Conservation (phyloP, 2,797 vertebrate genomes). For the Dryobates pubescens region DNA sequence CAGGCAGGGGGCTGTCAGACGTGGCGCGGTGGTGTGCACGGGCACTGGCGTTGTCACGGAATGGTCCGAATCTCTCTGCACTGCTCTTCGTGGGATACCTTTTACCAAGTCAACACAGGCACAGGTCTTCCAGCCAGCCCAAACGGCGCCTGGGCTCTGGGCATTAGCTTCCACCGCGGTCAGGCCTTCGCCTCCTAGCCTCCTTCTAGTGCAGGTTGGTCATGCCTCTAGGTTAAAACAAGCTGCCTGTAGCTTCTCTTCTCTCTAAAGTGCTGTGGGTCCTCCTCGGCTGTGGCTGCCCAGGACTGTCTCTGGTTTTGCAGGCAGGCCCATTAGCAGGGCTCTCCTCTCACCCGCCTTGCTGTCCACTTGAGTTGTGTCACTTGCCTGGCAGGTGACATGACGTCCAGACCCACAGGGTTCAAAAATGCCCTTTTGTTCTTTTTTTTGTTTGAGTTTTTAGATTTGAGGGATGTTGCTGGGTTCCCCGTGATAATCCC, state of each 20-base stretch:
- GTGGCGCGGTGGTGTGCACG: not conserved
- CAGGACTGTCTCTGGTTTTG: conserved; percentile 59
- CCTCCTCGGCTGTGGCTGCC: conserved; percentile 34
- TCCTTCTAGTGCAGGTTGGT: conserved; percentile 26
- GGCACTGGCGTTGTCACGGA: not conserved
- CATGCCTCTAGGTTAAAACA: conserved; percentile 15
- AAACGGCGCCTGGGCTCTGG: conserved; percentile 11
- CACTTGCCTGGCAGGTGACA: conserved; percentile 16
- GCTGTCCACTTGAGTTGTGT: conserved; percentile 25
- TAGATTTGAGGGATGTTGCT: conserved; percentile 63
- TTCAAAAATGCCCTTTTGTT: conserved; percentile 32
- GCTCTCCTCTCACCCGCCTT: conserved; percentile 27
- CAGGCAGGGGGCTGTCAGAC: conserved; percentile 14
- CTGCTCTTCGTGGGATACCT: conserved; percentile 63
- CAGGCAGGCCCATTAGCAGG: not conserved
- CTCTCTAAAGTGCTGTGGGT: conserved; percentile 48
- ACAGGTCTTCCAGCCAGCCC: conserved; percentile 47
- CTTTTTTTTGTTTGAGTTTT: conserved; percentile 58
- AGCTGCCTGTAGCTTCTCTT: conserved; percentile 63
- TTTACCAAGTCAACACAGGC: conserved; percentile 77
- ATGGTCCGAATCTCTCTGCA: conserved; percentile 2
- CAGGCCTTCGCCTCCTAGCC: conserved; percentile 22
- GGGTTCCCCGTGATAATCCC: conserved; percentile 69
- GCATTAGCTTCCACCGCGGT: not conserved
- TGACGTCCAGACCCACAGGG: conserved; percentile 18